Conservation (phyloP, 2,113 vertebrate species). For the Leucoraja erinaceus region DNA sequence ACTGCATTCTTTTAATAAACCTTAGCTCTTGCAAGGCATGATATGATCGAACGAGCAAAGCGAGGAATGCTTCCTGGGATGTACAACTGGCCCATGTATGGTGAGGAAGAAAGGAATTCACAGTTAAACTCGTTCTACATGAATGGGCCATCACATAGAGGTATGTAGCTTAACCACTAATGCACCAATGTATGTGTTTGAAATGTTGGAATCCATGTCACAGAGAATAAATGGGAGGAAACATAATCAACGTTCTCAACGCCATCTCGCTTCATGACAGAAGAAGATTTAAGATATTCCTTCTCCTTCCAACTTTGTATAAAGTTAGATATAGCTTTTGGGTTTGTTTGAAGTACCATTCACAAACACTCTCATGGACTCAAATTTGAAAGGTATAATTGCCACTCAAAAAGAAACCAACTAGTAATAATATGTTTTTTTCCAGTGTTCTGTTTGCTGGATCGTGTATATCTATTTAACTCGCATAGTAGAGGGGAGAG, state of each 20-base stretch:
- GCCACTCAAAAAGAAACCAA: neutral
- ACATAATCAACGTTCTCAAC: neutral
- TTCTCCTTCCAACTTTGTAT: neutral
- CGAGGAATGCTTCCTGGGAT: conserved; percentile 68
- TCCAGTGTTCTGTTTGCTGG: no score
- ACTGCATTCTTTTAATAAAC: neutral
- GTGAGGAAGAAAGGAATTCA: conserved; percentile 63
- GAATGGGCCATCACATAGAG: conserved; percentile 75
- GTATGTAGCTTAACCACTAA: conserved; percentile 47
- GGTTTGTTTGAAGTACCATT: neutral
- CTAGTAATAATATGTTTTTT: no score
- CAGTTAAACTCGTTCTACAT: conserved; percentile 70
- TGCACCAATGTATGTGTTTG: neutral
- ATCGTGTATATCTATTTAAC: no score
- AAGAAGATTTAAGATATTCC: neutral
- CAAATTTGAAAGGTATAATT: neutral
- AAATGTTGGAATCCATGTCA: neutral
- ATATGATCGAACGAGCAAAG: neutral
- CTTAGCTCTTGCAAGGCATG: conserved; percentile 4
- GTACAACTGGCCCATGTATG: conserved; percentile 65
- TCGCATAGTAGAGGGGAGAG: neutral
- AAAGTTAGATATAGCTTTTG: neutral
- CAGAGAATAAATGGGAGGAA: neutral
- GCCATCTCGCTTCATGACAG: no score
- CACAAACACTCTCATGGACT: neutral